Evolutionary conservation across 2,888 invertebrate genomes (phyloP), one percentile per base, ranked within the genome.

Genomic region (Hetaerina titia): DNA sequence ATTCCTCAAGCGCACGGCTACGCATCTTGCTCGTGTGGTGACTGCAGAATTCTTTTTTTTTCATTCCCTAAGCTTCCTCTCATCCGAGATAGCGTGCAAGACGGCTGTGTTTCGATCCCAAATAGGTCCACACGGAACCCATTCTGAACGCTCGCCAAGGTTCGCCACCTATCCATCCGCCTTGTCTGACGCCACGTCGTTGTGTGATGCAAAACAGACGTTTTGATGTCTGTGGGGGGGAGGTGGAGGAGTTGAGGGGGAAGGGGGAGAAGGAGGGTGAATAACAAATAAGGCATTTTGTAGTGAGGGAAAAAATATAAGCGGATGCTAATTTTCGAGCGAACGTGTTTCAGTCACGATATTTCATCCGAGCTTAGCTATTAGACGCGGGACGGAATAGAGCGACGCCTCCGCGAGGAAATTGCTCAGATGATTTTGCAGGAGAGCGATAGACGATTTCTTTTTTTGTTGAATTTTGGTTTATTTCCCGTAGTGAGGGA

Each of bases 191-290:
- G 7, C 17, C 17, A 19, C 64, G 19, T 69, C 7, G 19, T 69
- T 8, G n/a, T n/a, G 69, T 69, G 69, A 69, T 69, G 69, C 69
- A 69, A 69, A 69, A 69, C 69, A 69, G 69, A 69, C 69, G 69
- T 22, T 69, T 9, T 69, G 22, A 60, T 69, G 69, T 69, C 69
- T 7, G 69, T 4, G 69, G 69, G 69, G 69, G n/a, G 0, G 64
- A 13, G 64, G n/a, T n/a, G n/a, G n/a, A n/a, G n/a, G n/a, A n/a
- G n/a, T n/a, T 45, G 45, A 45, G 45, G 45, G 45, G 45, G 45
- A 45, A 45, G 45, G 45, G 45, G 45, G 4, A 45, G 45, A 4
- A 45, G 45, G 45, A 45, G 45, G 45, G 45, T 45, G 45, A 45
- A 45, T 45, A 45, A 45, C 45, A 45, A 45, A 45, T n/a, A 45